Conservation (phyloP, 2,113 vertebrate genomes). For the Colaptes auratus region DNA sequence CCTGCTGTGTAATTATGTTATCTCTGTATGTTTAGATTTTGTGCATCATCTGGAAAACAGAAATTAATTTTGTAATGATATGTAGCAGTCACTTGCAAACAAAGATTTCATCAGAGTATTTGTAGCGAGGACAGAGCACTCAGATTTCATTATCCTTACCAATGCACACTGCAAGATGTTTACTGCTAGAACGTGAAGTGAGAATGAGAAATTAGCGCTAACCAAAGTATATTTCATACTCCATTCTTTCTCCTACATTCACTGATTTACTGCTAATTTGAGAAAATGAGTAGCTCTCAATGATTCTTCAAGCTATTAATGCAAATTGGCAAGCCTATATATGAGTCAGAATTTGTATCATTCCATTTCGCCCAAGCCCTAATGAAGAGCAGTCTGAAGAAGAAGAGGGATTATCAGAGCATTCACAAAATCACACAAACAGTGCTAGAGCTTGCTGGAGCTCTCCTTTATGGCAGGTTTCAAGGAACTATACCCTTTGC, state of each 20-base stretch:
- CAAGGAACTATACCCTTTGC: neutral
- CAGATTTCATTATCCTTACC: neutral
- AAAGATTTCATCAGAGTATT: constrained; percentile 31
- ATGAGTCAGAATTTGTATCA: constrained; percentile 37
- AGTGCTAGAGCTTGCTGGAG: neutral
- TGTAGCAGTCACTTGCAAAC: neutral
- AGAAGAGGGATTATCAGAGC: neutral
- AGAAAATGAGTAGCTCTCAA: constrained; percentile 60
- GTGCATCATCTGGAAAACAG: neutral
- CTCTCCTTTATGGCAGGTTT: neutral
- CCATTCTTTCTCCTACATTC: constrained; percentile 9
- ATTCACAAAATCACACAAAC: neutral
- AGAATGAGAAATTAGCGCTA: constrained; percentile 16
- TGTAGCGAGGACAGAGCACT: neutral
- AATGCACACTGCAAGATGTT: constrained; percentile 20
- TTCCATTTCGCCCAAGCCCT: neutral
- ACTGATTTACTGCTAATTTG: constrained; percentile 52
- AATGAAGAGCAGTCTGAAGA: constrained; percentile 11
- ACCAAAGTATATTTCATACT: neutral
- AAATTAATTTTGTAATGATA: constrained; percentile 30
- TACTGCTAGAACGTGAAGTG: neutral
- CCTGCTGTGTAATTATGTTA: neutral
- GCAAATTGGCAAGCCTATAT: constrained; percentile 47
- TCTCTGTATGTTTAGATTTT: neutral
- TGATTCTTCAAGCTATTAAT: constrained; percentile 55